Percentiles rank a stretch among this genome's conserved stretches.
Conservation (phyloP, 2,113 vertebrate genomes). For the Athene noctua region DNA sequence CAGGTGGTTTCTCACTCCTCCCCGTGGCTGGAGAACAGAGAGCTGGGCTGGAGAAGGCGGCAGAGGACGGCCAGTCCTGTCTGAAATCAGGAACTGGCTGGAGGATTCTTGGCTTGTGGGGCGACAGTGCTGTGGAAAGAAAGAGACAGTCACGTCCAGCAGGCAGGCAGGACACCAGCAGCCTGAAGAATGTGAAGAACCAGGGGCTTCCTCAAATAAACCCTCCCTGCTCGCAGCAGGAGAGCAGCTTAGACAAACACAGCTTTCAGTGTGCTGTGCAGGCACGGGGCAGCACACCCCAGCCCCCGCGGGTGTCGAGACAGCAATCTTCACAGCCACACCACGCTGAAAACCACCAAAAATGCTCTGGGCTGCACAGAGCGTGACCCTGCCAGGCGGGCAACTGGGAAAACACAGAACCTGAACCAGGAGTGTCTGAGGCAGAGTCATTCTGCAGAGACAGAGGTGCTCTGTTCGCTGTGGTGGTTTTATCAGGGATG, state of each 20-base stretch:
- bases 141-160: constrained; percentile 12
- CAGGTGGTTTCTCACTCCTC: not conserved
- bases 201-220: not conserved
- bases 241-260: too few relatives aligned
- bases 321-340: not conserved
- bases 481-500: not conserved
- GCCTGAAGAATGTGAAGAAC: accelerated
- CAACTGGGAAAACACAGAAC: not conserved
- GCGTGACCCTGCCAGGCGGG: accelerated
- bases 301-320: accelerated
- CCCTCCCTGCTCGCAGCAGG: not conserved
- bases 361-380: not conserved
- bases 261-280: not conserved
- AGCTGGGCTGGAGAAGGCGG: constrained; percentile 64
- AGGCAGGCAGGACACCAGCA: not conserved
- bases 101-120: constrained; percentile 63
- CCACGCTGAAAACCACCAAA: not conserved
- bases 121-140: constrained; percentile 61
- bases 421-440: not conserved
- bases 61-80: not conserved
- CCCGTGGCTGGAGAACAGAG: not conserved
- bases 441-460: not conserved
- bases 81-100: constrained; percentile 73
- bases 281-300: accelerated
- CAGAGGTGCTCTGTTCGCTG: not conserved